A percentile compares a stretch with the other conserved stretches of the same genome.
Evolutionary conservation across 2,888 invertebrate species (phyloP).

Genomic region (Gymnosoma rotundatum): DNA sequence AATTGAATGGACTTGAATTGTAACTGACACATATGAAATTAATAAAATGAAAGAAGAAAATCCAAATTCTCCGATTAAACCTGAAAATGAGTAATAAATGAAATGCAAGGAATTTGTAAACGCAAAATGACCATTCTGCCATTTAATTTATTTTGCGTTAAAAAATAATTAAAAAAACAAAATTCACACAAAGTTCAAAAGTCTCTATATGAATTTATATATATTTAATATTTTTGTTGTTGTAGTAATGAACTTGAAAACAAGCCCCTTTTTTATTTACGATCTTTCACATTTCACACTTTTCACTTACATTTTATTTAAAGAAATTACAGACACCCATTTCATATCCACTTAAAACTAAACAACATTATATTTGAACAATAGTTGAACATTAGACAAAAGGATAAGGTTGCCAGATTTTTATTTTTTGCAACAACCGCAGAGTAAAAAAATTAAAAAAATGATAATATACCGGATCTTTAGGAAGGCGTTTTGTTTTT

Average conservation of each 20-base stretch:
- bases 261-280: constrained; percentile 55
- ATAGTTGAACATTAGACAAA: background rate
- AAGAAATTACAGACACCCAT: background rate
- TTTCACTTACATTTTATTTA: constrained; percentile 9
- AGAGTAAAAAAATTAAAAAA: too few species aligned
- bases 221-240: background rate
- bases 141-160: too few species aligned
- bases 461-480: too few species aligned
- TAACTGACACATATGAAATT: constrained; percentile 45
- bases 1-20: constrained; percentile 34
- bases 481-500: too few species aligned
- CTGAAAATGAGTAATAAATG: background rate
- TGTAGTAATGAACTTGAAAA: constrained; percentile 61
- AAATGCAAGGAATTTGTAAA: background rate
- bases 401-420: background rate
- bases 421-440: too few species aligned
- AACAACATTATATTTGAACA: too few species aligned
- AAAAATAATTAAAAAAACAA: background rate
- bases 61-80: background rate
- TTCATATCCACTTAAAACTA: background rate
- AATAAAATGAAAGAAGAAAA: constrained; percentile 1
- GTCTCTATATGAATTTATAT: background rate
- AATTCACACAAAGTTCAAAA: constrained; percentile 1
- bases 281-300: constrained; percentile 10
- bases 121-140: background rate